Evolutionary conservation across 2,888 invertebrate species (phyloP), one percentile per base, ranked within the genome.

Genomic region (Diaphora mendica): DNA sequence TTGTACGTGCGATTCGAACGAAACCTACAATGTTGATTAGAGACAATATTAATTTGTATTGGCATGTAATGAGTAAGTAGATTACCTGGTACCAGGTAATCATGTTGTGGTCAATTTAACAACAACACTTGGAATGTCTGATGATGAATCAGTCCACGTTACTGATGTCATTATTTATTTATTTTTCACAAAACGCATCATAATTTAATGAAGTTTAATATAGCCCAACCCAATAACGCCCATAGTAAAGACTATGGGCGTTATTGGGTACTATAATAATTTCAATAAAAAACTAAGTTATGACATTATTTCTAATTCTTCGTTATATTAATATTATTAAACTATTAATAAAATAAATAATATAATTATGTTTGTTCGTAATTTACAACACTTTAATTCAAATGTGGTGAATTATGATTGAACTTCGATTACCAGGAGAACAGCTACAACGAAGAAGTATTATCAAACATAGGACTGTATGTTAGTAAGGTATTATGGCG

Each of bases 1-100:
- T 64, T 62, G 72, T 74, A 76, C 77, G 83, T 77, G 64, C 51
- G 71, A 4, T 66, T 64, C 64, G 15, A 70, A 44, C 30, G 35
- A 30, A 65, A 35, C 55, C n/a, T n/a, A 55, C 44, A 23, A n/a
- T 35, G 35, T 35, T 35, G 33, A 39, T 33, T 68, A 68, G 68
- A n/a, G 33, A 55, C 68, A 51, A 68, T n/a, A 51, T n/a, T 39
- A 26, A 33, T 67, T 67, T 33, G 20, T 67, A 62, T 30, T 62
- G 30, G 26, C 59, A 15, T 15, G 26, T 59, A 55, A 55, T 55
- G 51, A 55, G 9, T 55, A n/a, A 55, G 51, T 55, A n/a, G 51
- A 55, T 55, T 55, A 55, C 51, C n/a, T 11, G 51, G 51, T 55
- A 55, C 51, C 11, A 55, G 51, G n/a, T 55, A 30, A 67, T 44